Evolutionary conservation across 2,888 invertebrate genomes (phyloP).

Genomic region (Luperina testacea): DNA sequence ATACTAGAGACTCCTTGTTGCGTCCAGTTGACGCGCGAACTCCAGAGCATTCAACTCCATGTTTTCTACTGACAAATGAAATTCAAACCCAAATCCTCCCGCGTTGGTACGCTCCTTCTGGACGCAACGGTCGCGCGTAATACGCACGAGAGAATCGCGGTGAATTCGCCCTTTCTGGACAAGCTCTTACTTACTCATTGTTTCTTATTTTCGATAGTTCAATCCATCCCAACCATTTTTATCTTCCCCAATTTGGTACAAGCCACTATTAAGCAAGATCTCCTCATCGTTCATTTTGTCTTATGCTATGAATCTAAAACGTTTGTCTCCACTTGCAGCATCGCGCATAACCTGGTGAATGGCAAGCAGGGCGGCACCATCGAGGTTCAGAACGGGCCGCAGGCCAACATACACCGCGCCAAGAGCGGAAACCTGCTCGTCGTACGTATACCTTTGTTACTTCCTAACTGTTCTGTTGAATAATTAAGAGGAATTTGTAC

Average conservation of each 20-base stretch:
- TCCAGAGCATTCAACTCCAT: no score
- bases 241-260: neutral
- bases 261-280: neutral
- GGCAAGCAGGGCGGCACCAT: constrained; percentile 96
- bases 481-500: neutral
- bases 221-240: neutral
- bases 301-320: neutral
- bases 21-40: no score
- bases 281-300: neutral
- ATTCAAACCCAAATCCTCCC: no score
- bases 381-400: constrained; percentile 94
- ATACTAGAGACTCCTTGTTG: no score
- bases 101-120: no score
- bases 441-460: constrained; percentile 85
- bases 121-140: no score
- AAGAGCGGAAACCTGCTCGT: constrained; percentile 96
- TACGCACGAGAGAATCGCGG: no score
- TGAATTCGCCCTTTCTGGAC: no score
- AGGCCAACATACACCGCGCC: constrained; percentile 94
- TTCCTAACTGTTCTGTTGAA: neutral
- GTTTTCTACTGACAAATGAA: no score
- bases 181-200: neutral
- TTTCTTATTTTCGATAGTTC: neutral
- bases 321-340: constrained; percentile 87
- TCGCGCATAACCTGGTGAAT: constrained; percentile 95